Base-by-base conservation (phyloP, 1,140 invertebrate species). In the Piezodorus guildinii region DNA sequence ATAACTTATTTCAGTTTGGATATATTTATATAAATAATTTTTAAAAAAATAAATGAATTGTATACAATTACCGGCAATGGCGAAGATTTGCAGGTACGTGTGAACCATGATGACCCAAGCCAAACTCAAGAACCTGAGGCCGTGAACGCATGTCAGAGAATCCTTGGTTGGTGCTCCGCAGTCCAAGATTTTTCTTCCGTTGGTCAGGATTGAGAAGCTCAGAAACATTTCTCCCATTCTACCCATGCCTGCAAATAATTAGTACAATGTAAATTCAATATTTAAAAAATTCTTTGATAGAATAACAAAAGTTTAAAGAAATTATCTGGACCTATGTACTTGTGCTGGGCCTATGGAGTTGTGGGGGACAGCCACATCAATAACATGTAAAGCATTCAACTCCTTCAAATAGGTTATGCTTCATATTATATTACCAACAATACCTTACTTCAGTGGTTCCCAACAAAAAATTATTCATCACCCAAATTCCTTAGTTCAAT, bases 31-130 rank as follows among this genome's bases (percentile, higher is more conserved):
- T 30, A 3, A 4, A 30, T 8, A 30, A 4, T 30, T 8, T 4
- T 8, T 8, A 30, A 30, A 30, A 10, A 6, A 21, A 49, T 49
- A 49, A 49, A 19, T 10, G 16, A 49, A 49, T 17, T 4, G 10
- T n/a, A 46, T 46, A 46, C 12, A 17, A n/a, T 49, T 49, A 76
- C 87, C 86, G 19, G 85, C 82, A 23, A 90, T 84, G 60, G 83
- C 81, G 75, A 88, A 90, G 45, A 89, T 81, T 70, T 88, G 84
- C 17, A 90, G 76, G 74, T 90, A 91, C 0, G 89, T 90, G 72
- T 96, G 92, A 5, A 93, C 91, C 79, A 94, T 81, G 66, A 95
- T 88, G n/a, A 94, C 90, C 92, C 92, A 95, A 0, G 84, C 79
- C 63, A 94, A 82, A 10, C 88, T 91, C 65, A 94, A 76, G 51